These are phyloP conservation scores for Batillaria attramentaria DNA, from an alignment of 1,140 invertebrate genomes.

Conservation along the genomic window DNA sequence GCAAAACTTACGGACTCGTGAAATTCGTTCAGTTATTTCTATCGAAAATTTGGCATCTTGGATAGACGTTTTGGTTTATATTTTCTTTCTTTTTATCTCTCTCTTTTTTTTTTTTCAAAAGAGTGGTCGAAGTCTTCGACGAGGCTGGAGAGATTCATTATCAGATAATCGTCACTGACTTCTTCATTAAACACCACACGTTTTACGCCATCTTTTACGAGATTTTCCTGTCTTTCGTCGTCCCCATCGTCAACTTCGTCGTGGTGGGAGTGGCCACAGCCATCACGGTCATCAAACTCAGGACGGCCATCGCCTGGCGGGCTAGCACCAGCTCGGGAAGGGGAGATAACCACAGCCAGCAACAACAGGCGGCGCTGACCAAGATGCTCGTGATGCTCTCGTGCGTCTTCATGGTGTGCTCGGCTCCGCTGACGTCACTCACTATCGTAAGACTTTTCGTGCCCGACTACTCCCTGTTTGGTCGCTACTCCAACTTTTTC, in stretches of 20 bases:
- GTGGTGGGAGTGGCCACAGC: neutral
- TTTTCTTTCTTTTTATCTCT: too few species aligned
- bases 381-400: slow-evolving; percentile 5
- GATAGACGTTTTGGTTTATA: too few species aligned
- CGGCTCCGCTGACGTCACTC: neutral
- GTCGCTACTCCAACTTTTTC: neutral
- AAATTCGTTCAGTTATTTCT: too few species aligned
- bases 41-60: too few species aligned
- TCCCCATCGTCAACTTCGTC: neutral
- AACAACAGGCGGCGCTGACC: slow-evolving; percentile 7
- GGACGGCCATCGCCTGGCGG: neutral
- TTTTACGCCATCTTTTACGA: neutral
- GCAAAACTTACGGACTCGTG: too few species aligned
- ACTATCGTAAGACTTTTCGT: neutral
- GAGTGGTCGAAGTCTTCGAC: too few species aligned
- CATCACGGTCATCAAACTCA: slow-evolving; percentile 1
- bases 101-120: too few species aligned
- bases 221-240: neutral
- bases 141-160: too few species aligned
- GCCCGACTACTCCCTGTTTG: neutral
- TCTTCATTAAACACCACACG: neutral
- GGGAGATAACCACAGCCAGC: neutral
- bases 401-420: neutral
- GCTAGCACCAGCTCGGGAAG: neutral
- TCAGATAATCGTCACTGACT: too few species aligned